Evolutionary conservation across 2,797 vertebrate species (phyloP).

Genomic region (Cynopterus sphinx): DNA sequence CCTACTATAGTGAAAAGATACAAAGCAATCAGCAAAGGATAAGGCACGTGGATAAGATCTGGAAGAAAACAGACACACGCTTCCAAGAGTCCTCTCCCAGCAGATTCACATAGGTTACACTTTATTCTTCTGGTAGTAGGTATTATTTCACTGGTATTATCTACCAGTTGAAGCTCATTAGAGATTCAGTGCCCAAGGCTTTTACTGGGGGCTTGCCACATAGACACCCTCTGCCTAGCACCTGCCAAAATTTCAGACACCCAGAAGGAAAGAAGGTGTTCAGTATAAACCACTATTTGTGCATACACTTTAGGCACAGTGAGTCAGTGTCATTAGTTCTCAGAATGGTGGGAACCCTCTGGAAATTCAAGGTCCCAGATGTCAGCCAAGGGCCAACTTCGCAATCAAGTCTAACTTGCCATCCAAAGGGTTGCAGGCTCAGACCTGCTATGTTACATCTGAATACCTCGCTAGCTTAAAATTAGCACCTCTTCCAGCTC

Average conservation of each 20-base stretch:
- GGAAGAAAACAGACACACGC: neutral
- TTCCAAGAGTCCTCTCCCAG: neutral
- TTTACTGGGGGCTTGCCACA: neutral
- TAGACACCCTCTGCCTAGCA: neutral
- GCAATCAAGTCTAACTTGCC: neutral
- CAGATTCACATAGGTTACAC: fast-evolving
- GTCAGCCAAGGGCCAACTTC: neutral
- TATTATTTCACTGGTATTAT: neutral
- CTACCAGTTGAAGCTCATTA: neutral
- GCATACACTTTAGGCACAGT: neutral
- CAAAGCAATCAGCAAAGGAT: neutral
- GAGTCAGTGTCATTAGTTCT: neutral
- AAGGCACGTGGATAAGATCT: neutral
- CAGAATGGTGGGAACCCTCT: neutral
- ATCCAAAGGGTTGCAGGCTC: neutral
- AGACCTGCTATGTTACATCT: neutral
- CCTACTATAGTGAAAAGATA: neutral
- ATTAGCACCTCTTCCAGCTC: neutral
- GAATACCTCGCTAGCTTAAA: neutral
- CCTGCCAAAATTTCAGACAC: neutral
- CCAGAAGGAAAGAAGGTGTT: neutral
- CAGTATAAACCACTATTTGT: neutral
- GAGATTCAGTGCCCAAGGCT: neutral
- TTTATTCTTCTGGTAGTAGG: neutral
- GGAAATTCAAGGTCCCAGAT: neutral